phyloP scores from a whole-genome alignment of 2,113 vertebrate genomes.

The Eubucco bourcierii region DNA sequence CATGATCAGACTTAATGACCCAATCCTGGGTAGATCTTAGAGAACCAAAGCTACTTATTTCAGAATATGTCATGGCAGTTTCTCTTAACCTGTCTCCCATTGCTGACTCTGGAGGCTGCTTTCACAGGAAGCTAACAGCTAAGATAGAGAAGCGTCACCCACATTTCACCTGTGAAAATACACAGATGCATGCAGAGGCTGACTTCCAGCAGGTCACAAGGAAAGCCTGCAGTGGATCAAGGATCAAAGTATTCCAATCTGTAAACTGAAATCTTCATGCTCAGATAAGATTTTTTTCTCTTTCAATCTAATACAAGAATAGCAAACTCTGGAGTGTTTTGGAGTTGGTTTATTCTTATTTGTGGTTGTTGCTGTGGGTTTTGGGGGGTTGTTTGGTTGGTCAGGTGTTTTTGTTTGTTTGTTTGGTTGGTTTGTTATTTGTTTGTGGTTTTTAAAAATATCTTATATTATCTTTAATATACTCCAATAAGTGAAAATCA shows the following conservation, averaged over 20 bases:
- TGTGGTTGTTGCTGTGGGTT: neutral
- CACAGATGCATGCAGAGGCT: neutral
- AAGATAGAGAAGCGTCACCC: neutral
- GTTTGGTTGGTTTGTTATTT: too few species aligned
- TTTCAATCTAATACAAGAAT: neutral
- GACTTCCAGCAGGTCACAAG: neutral
- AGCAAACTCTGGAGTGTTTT: neutral
- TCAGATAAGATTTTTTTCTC: neutral
- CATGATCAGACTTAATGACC: neutral
- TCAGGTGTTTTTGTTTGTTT: too few species aligned
- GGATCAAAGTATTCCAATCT: neutral
- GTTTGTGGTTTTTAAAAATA: too few species aligned
- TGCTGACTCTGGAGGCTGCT: neutral
- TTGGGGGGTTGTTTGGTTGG: neutral
- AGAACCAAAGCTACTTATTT: neutral
- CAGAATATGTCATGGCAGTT: neutral
- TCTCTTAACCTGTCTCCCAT: neutral
- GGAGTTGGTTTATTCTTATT: too few species aligned
- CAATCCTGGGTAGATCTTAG: neutral
- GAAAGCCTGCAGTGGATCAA: neutral
- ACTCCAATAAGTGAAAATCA: neutral
- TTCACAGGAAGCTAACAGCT: neutral
- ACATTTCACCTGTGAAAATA: neutral
- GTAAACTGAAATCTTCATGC: neutral
- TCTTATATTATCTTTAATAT: neutral